phyloP scores from a whole-genome alignment of 2,888 invertebrate species.

The Nasonia oneida region DNA sequence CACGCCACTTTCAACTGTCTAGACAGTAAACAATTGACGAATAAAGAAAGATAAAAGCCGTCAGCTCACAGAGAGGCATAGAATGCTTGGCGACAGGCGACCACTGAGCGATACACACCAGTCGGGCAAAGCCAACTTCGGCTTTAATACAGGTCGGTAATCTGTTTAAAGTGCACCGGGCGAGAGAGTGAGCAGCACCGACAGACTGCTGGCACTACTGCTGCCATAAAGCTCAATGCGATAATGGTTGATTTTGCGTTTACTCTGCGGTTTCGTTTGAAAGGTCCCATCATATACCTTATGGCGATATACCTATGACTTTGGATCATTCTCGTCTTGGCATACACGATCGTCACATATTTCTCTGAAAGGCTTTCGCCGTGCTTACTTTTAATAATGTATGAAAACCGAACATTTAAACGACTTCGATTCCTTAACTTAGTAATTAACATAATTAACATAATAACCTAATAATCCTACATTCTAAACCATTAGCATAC shows the following conservation, averaged over 20 bases:
- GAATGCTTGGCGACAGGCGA: background rate
- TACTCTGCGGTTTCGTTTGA: constrained; percentile 48
- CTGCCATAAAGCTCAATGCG: constrained; percentile 45
- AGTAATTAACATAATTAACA: too few relatives aligned
- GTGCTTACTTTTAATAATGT: too few relatives aligned
- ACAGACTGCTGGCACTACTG: background rate
- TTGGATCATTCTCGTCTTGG: background rate
- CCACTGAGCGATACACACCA: constrained; percentile 18
- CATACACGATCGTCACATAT: background rate
- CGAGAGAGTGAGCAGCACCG: background rate
- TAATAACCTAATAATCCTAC: too few relatives aligned
- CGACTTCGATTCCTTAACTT: too few relatives aligned
- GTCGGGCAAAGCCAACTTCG: constrained; percentile 40
- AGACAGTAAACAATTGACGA: background rate
- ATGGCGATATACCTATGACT: background rate
- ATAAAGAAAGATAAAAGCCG: background rate
- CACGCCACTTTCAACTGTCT: background rate
- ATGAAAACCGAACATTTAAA: too few relatives aligned
- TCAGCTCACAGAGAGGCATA: background rate
- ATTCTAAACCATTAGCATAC: too few relatives aligned
- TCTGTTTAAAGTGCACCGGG: constrained; percentile 45
- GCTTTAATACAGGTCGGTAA: constrained; percentile 49
- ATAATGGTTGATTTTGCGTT: constrained; percentile 55
- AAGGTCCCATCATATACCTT: background rate
- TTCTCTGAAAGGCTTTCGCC: background rate